Base-by-base conservation (phyloP, 1,140 invertebrate species). In the Papilio dardanus region DNA sequence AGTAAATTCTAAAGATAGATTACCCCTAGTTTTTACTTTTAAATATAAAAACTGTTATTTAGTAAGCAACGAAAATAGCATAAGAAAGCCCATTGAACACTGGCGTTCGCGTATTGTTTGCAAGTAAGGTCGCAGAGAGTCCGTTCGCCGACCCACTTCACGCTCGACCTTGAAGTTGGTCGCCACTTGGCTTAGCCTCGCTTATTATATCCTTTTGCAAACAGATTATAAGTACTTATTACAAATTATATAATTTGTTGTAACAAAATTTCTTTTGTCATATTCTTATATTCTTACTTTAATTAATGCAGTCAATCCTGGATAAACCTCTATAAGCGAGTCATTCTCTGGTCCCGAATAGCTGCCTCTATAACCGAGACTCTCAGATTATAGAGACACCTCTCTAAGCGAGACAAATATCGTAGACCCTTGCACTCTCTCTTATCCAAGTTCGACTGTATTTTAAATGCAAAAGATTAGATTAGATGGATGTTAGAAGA, bases 111-210 rank as follows among this genome's bases (percentile, higher is more conserved):
- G 69, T 76, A 28, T 74, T 37, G 42, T 24, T 31, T 1, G 19
- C 54, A 62, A 71, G 40, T 33, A 76, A 71, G 46, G 31, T 42
- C 50, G 30, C 31, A 75, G 40, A 33, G 46, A 62, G 75, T 62
- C 75, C 54, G 67, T 40, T 76, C 68, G 66, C 75, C 66, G 35
- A 40, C 67, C 68, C 46, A 76, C 66, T 62, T 71, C 75, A 50
- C 50, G 54, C 14, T n/a, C 35, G 31, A 58, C 75, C 42, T 67
- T 71, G 68, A 69, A 35, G 68, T 46, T 62, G 50, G 68, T 46
- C 66, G 68, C 31, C 58, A 28, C 68, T 42, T 24, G 30, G 31
- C 66, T 71, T 71, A 71, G 40, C 68, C 68, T 71, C 37, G 68
- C 21, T 71, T 37, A 37, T 68, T 30, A 33, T 68, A 35, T 68